Conservation (phyloP, 2,113 vertebrate genomes). For the Brachypteracias leptosomus region DNA sequence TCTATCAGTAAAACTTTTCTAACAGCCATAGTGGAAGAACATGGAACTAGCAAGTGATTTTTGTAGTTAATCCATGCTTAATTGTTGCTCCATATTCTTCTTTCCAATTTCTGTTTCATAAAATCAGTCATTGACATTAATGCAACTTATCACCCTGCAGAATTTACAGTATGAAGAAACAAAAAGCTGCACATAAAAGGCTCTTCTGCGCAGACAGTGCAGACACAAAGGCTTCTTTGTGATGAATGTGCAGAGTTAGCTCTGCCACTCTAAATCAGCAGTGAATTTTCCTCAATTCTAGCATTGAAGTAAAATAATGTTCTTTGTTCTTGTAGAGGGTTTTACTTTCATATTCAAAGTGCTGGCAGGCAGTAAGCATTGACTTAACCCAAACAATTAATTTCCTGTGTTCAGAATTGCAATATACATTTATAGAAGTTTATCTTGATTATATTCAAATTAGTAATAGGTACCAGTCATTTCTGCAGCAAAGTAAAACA, state of each 20-base stretch:
- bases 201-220: conserved; percentile 22
- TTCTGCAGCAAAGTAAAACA: neutral
- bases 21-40: neutral
- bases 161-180: conserved; percentile 41
- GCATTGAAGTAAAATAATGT: conserved; percentile 40
- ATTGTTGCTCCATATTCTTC: neutral
- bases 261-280: neutral
- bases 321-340: conserved; percentile 38
- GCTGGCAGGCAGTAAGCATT: conserved; percentile 33
- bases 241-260: conserved; percentile 31
- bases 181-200: conserved; percentile 42
- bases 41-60: neutral
- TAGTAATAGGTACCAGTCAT: neutral
- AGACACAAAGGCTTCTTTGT: conserved; percentile 52
- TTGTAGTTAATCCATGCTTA: neutral
- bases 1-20: neutral
- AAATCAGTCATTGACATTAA: neutral
- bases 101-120: neutral
- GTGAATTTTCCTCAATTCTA: conserved; percentile 35
- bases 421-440: neutral
- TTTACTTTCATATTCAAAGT: conserved; percentile 60
- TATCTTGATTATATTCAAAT: neutral
- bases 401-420: neutral
- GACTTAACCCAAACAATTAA: neutral
- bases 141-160: conserved; percentile 13